A percentile compares a stretch with the other conserved stretches of the same genome.
Conservation (phyloP, 1,140 invertebrate genomes). For the Monomorium pharaonis region DNA sequence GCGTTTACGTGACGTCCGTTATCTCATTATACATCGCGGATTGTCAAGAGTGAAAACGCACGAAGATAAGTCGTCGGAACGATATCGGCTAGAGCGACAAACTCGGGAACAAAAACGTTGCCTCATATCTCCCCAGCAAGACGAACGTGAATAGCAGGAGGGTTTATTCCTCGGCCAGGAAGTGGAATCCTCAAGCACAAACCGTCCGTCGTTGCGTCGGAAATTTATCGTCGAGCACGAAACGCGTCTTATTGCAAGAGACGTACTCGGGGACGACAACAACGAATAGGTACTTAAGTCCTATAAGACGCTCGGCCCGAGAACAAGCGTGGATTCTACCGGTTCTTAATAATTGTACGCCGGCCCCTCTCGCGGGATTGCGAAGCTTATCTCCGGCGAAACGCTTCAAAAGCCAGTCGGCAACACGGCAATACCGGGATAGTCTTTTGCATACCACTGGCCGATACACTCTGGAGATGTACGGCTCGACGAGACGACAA, state of each 20-base stretch:
- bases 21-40: conserved; percentile 51
- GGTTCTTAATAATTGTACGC: conserved; percentile 73
- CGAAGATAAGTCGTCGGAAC: not conserved
- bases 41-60: not conserved
- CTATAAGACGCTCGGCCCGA: conserved; percentile 61
- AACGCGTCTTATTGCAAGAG: conserved; percentile 56
- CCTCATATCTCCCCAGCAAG: not conserved
- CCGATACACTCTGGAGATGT: conserved; percentile 33
- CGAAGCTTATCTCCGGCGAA: conserved; percentile 61
- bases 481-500: conserved; percentile 22
- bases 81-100: not conserved
- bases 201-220: conserved; percentile 65
- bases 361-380: conserved; percentile 6
- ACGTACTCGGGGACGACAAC: conserved; percentile 64
- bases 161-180: conserved; percentile 64
- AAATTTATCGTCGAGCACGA: conserved; percentile 71
- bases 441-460: conserved; percentile 57
- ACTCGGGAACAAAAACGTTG: not conserved
- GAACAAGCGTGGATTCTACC: conserved; percentile 73
- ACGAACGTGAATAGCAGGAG: conserved; percentile 48
- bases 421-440: conserved; percentile 47
- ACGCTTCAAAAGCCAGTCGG: conserved; percentile 53
- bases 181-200: conserved; percentile 67
- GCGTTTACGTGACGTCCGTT: conserved; percentile 68
- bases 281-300: conserved; percentile 75